Evolutionary conservation across 2,797 vertebrate genomes (phyloP).

Genomic region (Scyliorhinus canicula): DNA sequence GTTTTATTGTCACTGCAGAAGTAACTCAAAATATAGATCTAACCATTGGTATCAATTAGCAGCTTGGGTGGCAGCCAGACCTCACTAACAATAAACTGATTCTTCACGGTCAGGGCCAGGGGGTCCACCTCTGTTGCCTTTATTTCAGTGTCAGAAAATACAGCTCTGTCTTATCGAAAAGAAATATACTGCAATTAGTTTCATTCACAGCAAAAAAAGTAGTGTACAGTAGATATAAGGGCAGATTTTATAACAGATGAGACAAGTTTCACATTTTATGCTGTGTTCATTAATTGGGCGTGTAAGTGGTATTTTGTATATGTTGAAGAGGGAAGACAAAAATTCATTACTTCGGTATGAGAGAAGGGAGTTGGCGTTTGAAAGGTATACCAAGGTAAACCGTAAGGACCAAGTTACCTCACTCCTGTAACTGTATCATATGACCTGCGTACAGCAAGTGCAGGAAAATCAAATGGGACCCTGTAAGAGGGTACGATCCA

Average conservation of each 20-base stretch:
- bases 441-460: not conserved
- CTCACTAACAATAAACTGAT: constrained; percentile 53
- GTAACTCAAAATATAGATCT: constrained; percentile 55
- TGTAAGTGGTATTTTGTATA: not conserved
- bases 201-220: not conserved
- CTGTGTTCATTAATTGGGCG: not conserved
- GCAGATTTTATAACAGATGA: constrained; percentile 4
- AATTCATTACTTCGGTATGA: not conserved
- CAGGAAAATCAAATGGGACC: not conserved
- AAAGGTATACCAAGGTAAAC: not conserved
- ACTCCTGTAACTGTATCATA: not conserved
- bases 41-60: constrained; percentile 53
- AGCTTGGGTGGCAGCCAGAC: constrained; percentile 52
- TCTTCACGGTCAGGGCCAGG: constrained; percentile 55
- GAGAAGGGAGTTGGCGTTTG: not conserved
- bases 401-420: not conserved
- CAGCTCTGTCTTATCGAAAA: not conserved
- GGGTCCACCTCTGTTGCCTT: constrained; percentile 48
- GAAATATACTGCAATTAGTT: not conserved
- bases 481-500: not conserved
- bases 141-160: not conserved
- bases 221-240: not conserved
- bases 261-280: not conserved
- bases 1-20: constrained; percentile 54
- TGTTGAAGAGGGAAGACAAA: not conserved